Percentiles rank a stretch among this genome's conserved stretches.
phyloP scores from a whole-genome alignment of 2,113 vertebrate species.

The Indri indri region DNA sequence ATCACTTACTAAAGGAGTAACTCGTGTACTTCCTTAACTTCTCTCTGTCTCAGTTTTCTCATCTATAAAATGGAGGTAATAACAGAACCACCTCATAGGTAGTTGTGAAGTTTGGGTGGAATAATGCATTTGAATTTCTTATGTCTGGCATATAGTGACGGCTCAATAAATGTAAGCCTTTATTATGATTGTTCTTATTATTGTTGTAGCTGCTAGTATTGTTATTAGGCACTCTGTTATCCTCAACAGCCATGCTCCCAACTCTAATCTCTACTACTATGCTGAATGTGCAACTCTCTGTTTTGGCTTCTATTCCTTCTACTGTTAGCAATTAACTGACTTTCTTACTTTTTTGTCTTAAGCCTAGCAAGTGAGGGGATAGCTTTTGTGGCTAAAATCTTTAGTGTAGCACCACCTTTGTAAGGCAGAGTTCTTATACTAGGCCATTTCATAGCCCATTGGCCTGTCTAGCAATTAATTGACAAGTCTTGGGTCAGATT shows the following conservation, averaged over 20 bases:
- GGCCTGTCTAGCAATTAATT: background rate
- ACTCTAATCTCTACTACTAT: background rate
- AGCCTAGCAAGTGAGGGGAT: background rate
- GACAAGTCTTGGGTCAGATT: background rate
- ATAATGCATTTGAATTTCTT: background rate
- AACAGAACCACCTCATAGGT: background rate
- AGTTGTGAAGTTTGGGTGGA: background rate
- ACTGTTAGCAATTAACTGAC: background rate
- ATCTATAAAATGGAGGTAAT: background rate
- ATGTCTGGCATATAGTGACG: background rate
- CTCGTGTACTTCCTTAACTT: background rate
- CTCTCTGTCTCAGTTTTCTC: background rate
- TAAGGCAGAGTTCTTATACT: background rate
- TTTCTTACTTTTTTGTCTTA: background rate
- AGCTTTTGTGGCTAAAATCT: background rate
- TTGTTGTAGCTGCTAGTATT: background rate
- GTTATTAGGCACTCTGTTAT: background rate
- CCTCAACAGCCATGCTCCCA: background rate
- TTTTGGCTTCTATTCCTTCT: background rate
- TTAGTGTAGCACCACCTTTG: background rate
- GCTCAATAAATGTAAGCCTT: background rate
- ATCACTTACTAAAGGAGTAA: background rate
- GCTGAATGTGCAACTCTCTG: background rate
- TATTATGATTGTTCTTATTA: background rate
- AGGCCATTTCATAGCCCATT: background rate